phyloP scores from a whole-genome alignment of 92 coral and sea anemone genomes.

The Zoanthus gigantus region DNA sequence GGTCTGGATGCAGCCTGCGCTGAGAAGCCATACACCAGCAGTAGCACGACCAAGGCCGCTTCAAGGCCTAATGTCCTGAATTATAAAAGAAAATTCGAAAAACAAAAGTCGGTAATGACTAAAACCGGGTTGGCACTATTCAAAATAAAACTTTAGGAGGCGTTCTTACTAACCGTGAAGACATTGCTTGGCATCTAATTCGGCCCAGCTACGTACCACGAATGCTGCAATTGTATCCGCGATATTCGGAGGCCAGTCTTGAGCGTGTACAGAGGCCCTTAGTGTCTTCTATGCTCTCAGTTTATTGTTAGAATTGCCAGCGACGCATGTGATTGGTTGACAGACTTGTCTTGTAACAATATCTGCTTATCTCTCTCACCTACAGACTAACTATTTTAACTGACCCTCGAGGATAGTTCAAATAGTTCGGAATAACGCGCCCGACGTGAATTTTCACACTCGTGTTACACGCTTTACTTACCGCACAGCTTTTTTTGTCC shows the following conservation, averaged over 20 bases:
- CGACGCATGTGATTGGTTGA: conserved; percentile 45
- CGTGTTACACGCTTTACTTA: not conserved
- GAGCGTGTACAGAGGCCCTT: conserved; percentile 77
- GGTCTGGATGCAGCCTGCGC: conserved; percentile 85
- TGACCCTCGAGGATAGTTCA: conserved; percentile 36
- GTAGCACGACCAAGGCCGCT: conserved; percentile 72
- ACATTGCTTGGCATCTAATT: conserved; percentile 87
- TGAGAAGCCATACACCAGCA: conserved; percentile 78
- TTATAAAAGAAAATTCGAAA: conserved; percentile 15
- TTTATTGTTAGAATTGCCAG: conserved; percentile 68
- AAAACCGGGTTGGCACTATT: not conserved
- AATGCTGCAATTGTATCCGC: conserved; percentile 87
- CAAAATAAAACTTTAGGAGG: not conserved
- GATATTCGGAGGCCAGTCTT: conserved; percentile 65
- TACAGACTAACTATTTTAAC: conserved; percentile 17
- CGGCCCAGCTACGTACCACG: conserved; percentile 94
- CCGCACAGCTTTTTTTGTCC: not conserved
- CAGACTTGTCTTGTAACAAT: conserved; percentile 29
- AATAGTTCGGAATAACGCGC: conserved; percentile 32
- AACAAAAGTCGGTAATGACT: conserved; percentile 4
- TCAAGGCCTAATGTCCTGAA: conserved; percentile 77
- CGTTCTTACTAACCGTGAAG: conserved; percentile 76
- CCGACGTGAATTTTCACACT: not conserved
- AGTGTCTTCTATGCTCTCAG: conserved; percentile 72
- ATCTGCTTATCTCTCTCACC: conserved; percentile 29